phyloP scores from a whole-genome alignment of 2,797 vertebrate species.

The Pogoniulus pusillus region DNA sequence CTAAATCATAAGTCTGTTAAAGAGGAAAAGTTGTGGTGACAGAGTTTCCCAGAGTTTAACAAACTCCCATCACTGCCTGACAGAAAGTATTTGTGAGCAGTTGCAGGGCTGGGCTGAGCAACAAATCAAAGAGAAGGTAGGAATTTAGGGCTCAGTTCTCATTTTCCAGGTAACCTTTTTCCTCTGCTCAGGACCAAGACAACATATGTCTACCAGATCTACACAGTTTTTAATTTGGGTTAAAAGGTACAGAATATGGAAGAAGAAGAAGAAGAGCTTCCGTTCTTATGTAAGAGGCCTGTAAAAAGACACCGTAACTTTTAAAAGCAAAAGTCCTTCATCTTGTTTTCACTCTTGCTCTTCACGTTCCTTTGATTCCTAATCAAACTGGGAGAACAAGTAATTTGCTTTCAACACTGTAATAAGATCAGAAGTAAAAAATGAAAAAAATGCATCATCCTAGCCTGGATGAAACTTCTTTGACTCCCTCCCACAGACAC shows the following conservation, averaged over 20 bases:
- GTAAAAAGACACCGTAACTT: not conserved
- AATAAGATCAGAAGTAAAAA: not conserved
- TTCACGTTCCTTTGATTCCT: not conserved
- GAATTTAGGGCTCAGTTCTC: not conserved
- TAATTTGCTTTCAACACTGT: not conserved
- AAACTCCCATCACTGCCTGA: not conserved
- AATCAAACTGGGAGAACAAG: not conserved
- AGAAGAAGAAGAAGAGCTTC: not conserved
- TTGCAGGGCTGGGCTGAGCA: not conserved
- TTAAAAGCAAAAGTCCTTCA: not conserved
- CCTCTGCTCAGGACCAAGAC: not conserved
- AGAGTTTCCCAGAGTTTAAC: constrained; percentile 11
- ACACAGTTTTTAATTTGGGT: not conserved
- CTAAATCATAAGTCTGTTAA: not conserved
- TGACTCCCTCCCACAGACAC: not conserved
- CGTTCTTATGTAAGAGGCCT: not conserved
- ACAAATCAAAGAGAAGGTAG: not conserved
- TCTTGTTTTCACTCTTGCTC: not conserved
- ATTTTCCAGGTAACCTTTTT: not conserved
- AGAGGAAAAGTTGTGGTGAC: not conserved
- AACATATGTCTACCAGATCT: not conserved
- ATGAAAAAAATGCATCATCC: not conserved
- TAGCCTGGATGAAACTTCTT: not conserved
- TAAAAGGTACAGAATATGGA: not conserved
- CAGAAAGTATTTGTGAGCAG: not conserved